Evolutionary conservation across 2,797 vertebrate genomes (phyloP).

Genomic region (Chaetophractus vellerosus): DNA sequence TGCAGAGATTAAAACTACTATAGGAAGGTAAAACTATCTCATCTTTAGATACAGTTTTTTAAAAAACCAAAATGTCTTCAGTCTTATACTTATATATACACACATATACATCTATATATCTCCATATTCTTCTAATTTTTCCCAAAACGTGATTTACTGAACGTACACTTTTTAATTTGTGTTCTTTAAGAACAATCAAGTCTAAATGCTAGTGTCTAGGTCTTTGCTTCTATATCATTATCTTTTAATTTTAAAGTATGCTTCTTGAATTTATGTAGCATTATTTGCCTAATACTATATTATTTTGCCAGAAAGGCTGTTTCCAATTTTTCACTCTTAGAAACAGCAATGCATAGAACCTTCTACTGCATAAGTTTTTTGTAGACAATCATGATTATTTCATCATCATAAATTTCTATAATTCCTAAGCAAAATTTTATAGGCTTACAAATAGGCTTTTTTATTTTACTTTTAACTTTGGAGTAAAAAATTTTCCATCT

Average conservation of each 20-base stretch:
- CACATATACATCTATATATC: neutral
- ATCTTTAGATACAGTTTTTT: constrained; percentile 24
- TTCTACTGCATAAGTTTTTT: neutral
- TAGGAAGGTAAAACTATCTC: neutral
- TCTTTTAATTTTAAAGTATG: constrained; percentile 62
- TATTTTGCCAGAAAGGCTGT: neutral
- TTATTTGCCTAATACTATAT: constrained; percentile 12
- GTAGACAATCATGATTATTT: constrained; percentile 41
- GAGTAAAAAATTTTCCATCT: constrained; percentile 51
- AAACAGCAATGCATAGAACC: neutral
- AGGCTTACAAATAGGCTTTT: constrained; percentile 13
- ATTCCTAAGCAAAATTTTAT: constrained; percentile 7
- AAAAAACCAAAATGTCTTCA: neutral
- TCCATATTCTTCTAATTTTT: constrained; percentile 19
- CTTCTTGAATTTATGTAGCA: neutral
- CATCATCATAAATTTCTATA: neutral
- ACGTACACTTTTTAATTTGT: neutral
- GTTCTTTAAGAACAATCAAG: neutral
- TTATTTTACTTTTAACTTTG: constrained; percentile 59
- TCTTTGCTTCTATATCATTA: neutral
- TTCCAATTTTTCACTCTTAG: constrained; percentile 5
- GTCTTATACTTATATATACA: constrained; percentile 10
- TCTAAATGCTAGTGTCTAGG: neutral
- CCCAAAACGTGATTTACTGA: neutral
- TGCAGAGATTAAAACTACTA: neutral